A percentile compares a stretch with the other conserved stretches of the same genome.
phyloP scores from a whole-genome alignment of 2,888 invertebrate genomes.

The Elmis aenea region DNA sequence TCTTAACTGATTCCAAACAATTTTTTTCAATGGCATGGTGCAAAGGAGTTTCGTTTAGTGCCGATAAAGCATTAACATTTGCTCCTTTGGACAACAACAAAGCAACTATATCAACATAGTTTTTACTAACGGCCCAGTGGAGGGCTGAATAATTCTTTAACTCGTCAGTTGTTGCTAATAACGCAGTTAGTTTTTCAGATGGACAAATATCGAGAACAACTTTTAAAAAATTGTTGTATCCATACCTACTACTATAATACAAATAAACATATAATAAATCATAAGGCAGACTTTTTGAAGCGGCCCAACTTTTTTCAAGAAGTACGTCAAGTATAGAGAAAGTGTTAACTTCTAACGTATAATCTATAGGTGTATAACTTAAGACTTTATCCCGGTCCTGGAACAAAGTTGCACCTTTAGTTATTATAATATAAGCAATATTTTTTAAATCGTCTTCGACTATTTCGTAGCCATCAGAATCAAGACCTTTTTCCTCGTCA shows the following conservation, averaged over 20 bases:
- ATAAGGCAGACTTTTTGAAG: too few species aligned
- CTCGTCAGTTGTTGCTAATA: neutral
- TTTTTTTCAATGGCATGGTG: neutral
- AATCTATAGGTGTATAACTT: slow-evolving; percentile 2
- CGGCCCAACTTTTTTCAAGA: too few species aligned
- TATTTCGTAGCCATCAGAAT: too few species aligned
- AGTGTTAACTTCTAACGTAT: slow-evolving; percentile 1
- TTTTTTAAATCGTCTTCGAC: too few species aligned
- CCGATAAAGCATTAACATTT: slow-evolving; percentile 1
- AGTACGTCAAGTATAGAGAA: too few species aligned
- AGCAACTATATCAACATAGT: neutral
- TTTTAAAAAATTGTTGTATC: too few species aligned
- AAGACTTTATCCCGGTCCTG: neutral
- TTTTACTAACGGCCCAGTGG: neutral
- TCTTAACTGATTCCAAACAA: neutral
- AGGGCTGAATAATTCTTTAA: slow-evolving; percentile 1
- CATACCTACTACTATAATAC: too few species aligned
- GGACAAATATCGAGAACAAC: too few species aligned
- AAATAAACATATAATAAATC: too few species aligned
- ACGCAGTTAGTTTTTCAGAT: too few species aligned
- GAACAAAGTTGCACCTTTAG: slow-evolving; percentile 1
- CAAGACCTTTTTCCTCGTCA: too few species aligned
- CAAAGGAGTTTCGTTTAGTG: neutral
- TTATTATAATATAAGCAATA: too few species aligned
- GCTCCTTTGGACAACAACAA: neutral